A percentile compares a stretch with the other conserved stretches of the same genome.
phyloP scores from a whole-genome alignment of 2,888 invertebrate genomes.

The Orthosia cruda region DNA sequence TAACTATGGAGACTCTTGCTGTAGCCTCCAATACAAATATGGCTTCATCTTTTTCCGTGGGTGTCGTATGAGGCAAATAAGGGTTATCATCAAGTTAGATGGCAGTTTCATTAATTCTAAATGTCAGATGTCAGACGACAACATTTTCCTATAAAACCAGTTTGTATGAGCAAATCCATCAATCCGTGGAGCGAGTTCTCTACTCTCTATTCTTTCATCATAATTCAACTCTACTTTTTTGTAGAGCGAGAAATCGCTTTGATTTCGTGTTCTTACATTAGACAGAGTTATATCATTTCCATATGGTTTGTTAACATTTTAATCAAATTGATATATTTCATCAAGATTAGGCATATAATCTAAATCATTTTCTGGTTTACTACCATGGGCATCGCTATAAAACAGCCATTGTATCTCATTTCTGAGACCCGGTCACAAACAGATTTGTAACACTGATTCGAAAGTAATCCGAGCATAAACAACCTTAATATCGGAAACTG shows the following conservation, averaged over 20 bases:
- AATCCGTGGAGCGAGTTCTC: neutral
- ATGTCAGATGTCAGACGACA: constrained; percentile 34
- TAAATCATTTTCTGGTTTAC: constrained; percentile 18
- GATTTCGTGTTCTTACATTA: constrained; percentile 8
- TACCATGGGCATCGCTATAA: neutral
- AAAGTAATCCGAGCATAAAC: constrained; percentile 44
- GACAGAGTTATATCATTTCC: constrained; percentile 30
- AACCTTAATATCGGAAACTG: constrained; percentile 49
- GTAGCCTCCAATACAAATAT: constrained; percentile 38
- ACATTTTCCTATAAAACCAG: constrained; percentile 12
- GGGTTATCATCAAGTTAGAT: constrained; percentile 27
- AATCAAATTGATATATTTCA: constrained; percentile 15
- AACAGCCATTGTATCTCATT: constrained; percentile 18
- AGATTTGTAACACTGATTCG: constrained; percentile 44
- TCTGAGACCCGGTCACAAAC: constrained; percentile 32
- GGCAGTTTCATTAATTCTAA: constrained; percentile 31
- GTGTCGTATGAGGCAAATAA: constrained; percentile 41
- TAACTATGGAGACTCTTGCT: constrained; percentile 53
- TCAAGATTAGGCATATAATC: constrained; percentile 2
- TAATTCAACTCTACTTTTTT: constrained; percentile 17
- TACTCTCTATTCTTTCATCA: constrained; percentile 38
- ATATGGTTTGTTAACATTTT: neutral
- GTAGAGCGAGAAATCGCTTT: constrained; percentile 23
- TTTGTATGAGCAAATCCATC: constrained; percentile 19
- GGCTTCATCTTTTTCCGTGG: constrained; percentile 52